Conservation (phyloP, 2,888 invertebrate species). For the Spisula subtruncata region DNA sequence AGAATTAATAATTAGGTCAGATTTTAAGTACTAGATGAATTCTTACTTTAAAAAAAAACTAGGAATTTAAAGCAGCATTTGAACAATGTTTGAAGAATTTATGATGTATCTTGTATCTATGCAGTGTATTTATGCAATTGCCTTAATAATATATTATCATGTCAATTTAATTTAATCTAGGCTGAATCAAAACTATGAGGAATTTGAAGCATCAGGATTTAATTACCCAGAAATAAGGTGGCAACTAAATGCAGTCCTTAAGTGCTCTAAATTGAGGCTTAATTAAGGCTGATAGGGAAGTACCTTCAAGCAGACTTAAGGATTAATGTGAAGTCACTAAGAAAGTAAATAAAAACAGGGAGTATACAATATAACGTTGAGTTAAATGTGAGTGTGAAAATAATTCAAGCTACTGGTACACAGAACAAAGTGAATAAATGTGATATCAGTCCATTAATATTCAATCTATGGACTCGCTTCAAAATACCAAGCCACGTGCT, state of each 20-base stretch:
- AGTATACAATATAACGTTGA: constrained; percentile 43
- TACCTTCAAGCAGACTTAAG: constrained; percentile 39
- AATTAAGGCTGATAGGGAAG: constrained; percentile 57
- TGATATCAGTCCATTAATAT: neutral
- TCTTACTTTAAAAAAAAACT: neutral
- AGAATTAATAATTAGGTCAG: neutral
- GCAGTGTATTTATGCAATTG: neutral
- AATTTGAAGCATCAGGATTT: constrained; percentile 60
- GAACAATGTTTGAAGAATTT: constrained; percentile 21
- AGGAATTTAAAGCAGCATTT: constrained; percentile 13
- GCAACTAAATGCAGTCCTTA: constrained; percentile 52
- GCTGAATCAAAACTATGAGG: constrained; percentile 60
- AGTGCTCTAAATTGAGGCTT: constrained; percentile 68
- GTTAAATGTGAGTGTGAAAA: neutral
- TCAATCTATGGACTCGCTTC: constrained; percentile 12
- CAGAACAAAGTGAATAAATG: neutral
- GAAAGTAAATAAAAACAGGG: constrained; percentile 51
- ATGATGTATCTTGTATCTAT: neutral
- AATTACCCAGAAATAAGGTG: constrained; percentile 59
- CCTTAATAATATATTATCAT: constrained; percentile 34
- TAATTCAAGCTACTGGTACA: neutral
- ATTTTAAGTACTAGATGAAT: neutral
- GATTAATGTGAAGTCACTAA: constrained; percentile 41
- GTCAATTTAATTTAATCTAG: constrained; percentile 67
- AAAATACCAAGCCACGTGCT: neutral